Conservation (phyloP, 1,140 invertebrate species). For the Marisa cornuarietis region DNA sequence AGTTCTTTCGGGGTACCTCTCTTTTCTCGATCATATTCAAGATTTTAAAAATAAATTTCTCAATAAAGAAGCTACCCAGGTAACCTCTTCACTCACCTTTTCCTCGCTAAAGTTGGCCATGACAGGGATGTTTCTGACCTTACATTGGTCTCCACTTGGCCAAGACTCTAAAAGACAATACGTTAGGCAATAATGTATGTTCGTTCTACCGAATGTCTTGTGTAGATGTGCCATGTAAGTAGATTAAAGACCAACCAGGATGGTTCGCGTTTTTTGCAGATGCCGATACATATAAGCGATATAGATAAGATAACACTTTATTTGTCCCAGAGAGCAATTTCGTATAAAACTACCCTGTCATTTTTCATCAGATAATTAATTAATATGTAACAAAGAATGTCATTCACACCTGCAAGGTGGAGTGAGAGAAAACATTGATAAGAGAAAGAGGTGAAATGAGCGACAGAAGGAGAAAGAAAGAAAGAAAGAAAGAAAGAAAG, state of each 20-base stretch:
- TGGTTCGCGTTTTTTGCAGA: too few relatives aligned
- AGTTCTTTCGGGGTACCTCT: not conserved
- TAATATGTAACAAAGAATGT: too few relatives aligned
- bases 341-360: too few relatives aligned
- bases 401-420: not conserved
- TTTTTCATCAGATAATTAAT: too few relatives aligned
- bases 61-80: not conserved
- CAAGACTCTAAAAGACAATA: not conserved
- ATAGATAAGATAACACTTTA: too few relatives aligned
- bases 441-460: not conserved
- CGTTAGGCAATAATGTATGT: not conserved
- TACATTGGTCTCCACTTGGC: not conserved
- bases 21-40: not conserved
- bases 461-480: not conserved
- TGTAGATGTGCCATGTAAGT: not conserved
- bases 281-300: too few relatives aligned
- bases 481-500: not conserved
- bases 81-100: not conserved
- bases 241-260: too few relatives aligned
- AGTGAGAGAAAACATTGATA: not conserved
- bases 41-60: too few relatives aligned
- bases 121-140: slow-evolving; percentile 9
- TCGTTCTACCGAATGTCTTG: not conserved
- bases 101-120: slow-evolving; percentile 11
- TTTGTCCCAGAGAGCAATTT: too few relatives aligned